Percentiles rank a stretch among this genome's conserved stretches.
Evolutionary conservation across 2,888 invertebrate genomes (phyloP).

Genomic region (Argynnis bischoffii): DNA sequence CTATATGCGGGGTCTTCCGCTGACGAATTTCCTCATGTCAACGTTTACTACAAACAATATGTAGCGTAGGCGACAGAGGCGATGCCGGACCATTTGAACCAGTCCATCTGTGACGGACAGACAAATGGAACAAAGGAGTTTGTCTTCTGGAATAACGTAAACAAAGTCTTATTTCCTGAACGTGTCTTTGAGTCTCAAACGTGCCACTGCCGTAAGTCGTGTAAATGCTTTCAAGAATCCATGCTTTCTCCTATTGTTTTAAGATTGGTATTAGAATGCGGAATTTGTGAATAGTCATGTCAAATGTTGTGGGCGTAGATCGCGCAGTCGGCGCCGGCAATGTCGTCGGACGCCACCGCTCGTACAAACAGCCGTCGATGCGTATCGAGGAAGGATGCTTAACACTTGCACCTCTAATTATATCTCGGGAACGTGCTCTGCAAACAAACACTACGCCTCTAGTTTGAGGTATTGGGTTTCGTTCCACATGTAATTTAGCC

Average conservation of each 20-base stretch:
- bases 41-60: constrained; percentile 65
- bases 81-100: constrained; percentile 63
- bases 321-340: constrained; percentile 76
- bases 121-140: constrained; percentile 67
- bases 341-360: constrained; percentile 72
- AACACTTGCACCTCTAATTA: constrained; percentile 79
- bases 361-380: constrained; percentile 69
- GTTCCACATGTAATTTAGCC: constrained; percentile 34
- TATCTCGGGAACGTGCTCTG: constrained; percentile 66
- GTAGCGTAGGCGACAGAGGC: constrained; percentile 64
- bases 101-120: constrained; percentile 65
- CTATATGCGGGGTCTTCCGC: constrained; percentile 79
- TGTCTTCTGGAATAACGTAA: constrained; percentile 72
- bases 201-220: constrained; percentile 13
- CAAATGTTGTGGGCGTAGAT: constrained; percentile 55
- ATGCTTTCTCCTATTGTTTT: constrained; percentile 39
- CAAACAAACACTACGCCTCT: constrained; percentile 60
- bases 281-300: constrained; percentile 49
- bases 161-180: constrained; percentile 79
- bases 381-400: constrained; percentile 78
- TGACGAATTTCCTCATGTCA: constrained; percentile 78
- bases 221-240: constrained; percentile 31
- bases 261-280: constrained; percentile 44
- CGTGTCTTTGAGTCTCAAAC: constrained; percentile 46
- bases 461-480: constrained; percentile 35